Conservation (phyloP, 1,140 invertebrate genomes). For the Drosophila pachea region DNA sequence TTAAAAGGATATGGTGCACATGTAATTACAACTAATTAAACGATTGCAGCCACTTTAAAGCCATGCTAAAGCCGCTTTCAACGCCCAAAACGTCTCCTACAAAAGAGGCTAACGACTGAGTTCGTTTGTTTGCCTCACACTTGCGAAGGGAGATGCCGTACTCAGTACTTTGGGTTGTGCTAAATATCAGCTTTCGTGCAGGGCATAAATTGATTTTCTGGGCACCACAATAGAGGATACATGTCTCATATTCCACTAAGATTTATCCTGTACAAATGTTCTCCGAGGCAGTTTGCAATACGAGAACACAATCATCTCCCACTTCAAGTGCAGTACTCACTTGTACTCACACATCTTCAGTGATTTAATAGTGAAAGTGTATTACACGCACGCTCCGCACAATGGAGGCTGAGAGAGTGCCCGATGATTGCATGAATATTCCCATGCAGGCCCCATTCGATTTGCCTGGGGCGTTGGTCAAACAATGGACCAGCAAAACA, state of each 20-base stretch:
- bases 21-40: slow-evolving; percentile 46
- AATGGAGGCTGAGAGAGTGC: slow-evolving; percentile 4
- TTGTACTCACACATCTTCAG: not conserved
- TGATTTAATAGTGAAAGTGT: slow-evolving; percentile 13
- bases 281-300: too few species aligned
- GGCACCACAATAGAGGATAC: too few species aligned
- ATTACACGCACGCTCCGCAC: not conserved
- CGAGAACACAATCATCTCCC: too few species aligned
- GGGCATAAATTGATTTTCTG: too few species aligned
- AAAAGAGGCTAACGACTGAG: not conserved
- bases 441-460: slow-evolving; percentile 13
- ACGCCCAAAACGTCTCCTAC: not conserved
- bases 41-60: slow-evolving; percentile 18
- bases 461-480: slow-evolving; percentile 6
- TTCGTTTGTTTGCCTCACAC: not conserved
- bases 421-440: slow-evolving; percentile 5
- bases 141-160: not conserved
- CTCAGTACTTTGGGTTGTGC: not conserved
- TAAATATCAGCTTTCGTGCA: not conserved
- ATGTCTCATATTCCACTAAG: too few species aligned
- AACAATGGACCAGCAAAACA: slow-evolving; percentile 24
- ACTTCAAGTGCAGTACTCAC: too few species aligned
- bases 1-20: slow-evolving; percentile 51
- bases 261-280: too few species aligned
- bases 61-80: not conserved